These are phyloP conservation scores for Tholera decimalis DNA, from an alignment of 2,888 invertebrate species.

Conservation along the genomic window DNA sequence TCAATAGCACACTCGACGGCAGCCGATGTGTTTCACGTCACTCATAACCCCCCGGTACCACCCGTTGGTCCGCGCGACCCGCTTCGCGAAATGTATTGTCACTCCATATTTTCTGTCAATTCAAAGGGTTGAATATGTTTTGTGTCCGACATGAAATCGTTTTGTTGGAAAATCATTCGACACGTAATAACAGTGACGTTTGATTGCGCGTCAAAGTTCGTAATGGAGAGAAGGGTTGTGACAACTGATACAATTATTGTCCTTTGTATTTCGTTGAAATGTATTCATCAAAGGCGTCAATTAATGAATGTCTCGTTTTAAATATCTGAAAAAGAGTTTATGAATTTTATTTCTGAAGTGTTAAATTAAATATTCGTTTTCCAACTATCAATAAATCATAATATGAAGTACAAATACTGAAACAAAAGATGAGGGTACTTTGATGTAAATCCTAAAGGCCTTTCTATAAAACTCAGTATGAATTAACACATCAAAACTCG, in stretches of 20 bases:
- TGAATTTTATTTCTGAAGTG: not conserved
- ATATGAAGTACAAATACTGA: not conserved
- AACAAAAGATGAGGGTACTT: not conserved
- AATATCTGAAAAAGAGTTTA: not conserved
- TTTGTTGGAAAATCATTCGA: slow-evolving; percentile 63
- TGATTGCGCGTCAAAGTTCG: slow-evolving; percentile 46
- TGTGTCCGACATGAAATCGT: slow-evolving; percentile 62
- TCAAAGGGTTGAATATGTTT: slow-evolving; percentile 68
- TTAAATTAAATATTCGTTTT: not conserved
- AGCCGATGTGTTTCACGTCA: slow-evolving; percentile 56
- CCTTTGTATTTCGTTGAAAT: slow-evolving; percentile 7
- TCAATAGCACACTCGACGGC: slow-evolving; percentile 55
- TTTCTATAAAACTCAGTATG: not conserved
- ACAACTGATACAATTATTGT: slow-evolving; percentile 16
- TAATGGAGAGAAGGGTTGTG: slow-evolving; percentile 39
- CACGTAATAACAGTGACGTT: slow-evolving; percentile 59
- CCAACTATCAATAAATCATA: not conserved
- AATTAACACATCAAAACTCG: not conserved
- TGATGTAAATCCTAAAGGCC: not conserved
- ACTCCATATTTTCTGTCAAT: slow-evolving; percentile 64
- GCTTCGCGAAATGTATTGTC: slow-evolving; percentile 70
- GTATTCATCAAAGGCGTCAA: not conserved
- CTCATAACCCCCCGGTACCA: slow-evolving; percentile 51
- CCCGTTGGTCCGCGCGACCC: slow-evolving; percentile 55
- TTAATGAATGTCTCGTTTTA: not conserved